These are phyloP conservation scores for Mus caroli DNA, from an alignment of 2,797 vertebrate species.

Conservation along the genomic window DNA sequence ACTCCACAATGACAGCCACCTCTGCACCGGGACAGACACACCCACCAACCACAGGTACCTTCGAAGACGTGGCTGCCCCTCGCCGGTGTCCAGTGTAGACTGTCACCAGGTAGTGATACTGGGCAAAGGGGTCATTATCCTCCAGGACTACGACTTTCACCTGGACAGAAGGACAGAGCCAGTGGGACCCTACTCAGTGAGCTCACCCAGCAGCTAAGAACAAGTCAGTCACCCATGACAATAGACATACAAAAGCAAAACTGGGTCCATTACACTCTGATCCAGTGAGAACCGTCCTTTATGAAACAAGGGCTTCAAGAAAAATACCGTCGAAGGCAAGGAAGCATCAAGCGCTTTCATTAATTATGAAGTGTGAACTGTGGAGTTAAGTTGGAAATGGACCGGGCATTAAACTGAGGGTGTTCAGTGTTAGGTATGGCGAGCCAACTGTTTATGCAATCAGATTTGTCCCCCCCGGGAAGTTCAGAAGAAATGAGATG, in stretches of 20 bases:
- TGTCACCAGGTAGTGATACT: conserved; percentile 95
- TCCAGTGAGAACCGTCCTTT: neutral
- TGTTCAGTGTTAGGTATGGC: neutral
- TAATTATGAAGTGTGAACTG: neutral
- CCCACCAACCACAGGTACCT: conserved; percentile 87
- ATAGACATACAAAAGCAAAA: neutral
- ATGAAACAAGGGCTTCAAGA: neutral
- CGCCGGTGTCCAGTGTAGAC: conserved; percentile 94
- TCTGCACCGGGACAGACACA: no score
- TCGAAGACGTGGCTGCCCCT: conserved; percentile 95
- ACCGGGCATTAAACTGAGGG: neutral
- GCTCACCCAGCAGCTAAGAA: neutral
- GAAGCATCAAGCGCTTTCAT: neutral
- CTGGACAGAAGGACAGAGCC: conserved; percentile 84
- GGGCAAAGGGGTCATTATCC: conserved; percentile 96
- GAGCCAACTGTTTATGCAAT: neutral
- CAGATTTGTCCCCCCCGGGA: neutral
- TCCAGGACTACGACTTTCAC: conserved; percentile 95
- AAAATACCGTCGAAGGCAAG: neutral
- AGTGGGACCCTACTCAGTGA: neutral
- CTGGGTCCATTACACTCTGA: no score
- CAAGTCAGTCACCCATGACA: neutral
- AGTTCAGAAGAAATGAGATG: conserved; percentile 26
- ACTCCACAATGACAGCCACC: neutral
- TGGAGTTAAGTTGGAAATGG: conserved; percentile 2